Evolutionary conservation across 1,140 invertebrate genomes (phyloP).

Genomic region (Drosophila mayri): DNA sequence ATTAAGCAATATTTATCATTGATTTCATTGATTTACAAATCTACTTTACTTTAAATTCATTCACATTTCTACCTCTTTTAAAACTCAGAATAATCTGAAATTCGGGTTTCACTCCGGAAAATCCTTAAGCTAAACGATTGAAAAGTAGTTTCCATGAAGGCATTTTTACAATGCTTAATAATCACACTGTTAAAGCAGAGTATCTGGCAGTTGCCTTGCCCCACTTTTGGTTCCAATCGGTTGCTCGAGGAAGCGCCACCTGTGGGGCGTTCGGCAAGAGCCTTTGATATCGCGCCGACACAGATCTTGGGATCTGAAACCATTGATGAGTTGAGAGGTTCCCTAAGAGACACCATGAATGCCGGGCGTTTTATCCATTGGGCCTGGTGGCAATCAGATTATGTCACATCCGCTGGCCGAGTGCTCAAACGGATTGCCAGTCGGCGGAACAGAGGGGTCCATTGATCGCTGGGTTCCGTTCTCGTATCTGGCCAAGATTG

Average conservation of each 20-base stretch:
- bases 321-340: slow-evolving; percentile 26
- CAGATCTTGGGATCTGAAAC: slow-evolving; percentile 63
- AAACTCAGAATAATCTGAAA: neutral
- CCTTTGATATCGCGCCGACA: slow-evolving; percentile 79
- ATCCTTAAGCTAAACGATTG: neutral
- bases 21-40: neutral
- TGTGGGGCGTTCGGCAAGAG: slow-evolving; percentile 53
- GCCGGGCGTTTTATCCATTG: slow-evolving; percentile 68
- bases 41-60: rapidly evolving
- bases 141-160: neutral
- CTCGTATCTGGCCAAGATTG: slow-evolving; percentile 50
- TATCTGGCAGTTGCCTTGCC: slow-evolving; percentile 39
- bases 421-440: slow-evolving; percentile 31
- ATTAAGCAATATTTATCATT: neutral
- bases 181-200: slow-evolving; percentile 1
- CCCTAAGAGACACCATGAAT: slow-evolving; percentile 54
- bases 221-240: slow-evolving; percentile 21
- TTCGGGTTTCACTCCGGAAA: neutral
- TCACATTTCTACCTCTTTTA: neutral
- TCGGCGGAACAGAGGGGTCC: slow-evolving; percentile 58
- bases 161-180: neutral
- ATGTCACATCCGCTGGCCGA: slow-evolving; percentile 74
- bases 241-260: slow-evolving; percentile 66
- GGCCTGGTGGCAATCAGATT: slow-evolving; percentile 54
- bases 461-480: slow-evolving; percentile 59